Evolutionary conservation across 2,888 invertebrate species (phyloP), one percentile per base, ranked within the genome.

Genomic region (Subacronicta megacephala): DNA sequence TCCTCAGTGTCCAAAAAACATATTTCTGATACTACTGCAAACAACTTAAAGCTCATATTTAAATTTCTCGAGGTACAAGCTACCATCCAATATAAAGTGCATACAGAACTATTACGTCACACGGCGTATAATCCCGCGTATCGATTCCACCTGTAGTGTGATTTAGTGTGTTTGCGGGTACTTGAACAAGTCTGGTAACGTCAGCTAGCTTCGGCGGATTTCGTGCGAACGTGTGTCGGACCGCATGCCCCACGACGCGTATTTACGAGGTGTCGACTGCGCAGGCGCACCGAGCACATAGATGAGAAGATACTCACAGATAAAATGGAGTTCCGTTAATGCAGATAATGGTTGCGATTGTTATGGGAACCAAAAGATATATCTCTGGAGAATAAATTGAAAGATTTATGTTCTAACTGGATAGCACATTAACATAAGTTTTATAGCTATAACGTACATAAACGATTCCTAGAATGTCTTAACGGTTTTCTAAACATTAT

Each of bases 211-310:
- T 60, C 52, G 45, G 36, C 7, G 13, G 15, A 44, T 17, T 65
- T 54, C 53, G 61, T 72, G 72, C 60, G 61, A 59, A 72, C 40
- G 56, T 36, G 51, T 62, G 70, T 62, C 44, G 70, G 53, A 38
- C 33, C 49, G 53, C 50, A 52, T 54, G 44, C 51, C 41, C 51
- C 41, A 26, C 42, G 62, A 47, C 37, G 41, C 33, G 55, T 73
- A 73, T 73, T 70, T 70, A 70, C 70, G 70, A 73, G 64, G 70
- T 70, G 70, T 59, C 62, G 73, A 52, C 44, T 52, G 52, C 55
- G 50, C 53, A 5, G 37, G 72, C 68, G 62, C 56, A 59, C 55
- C 36, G 49, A 46, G 44, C 73, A 41, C 67, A 49, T 33, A 55
- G 62, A 72, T 67, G 62, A 45, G 23, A 20, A 44, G 60, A 59